Evolutionary conservation across 2,797 vertebrate species (phyloP).

Genomic region (Anomalospiza imberbis): DNA sequence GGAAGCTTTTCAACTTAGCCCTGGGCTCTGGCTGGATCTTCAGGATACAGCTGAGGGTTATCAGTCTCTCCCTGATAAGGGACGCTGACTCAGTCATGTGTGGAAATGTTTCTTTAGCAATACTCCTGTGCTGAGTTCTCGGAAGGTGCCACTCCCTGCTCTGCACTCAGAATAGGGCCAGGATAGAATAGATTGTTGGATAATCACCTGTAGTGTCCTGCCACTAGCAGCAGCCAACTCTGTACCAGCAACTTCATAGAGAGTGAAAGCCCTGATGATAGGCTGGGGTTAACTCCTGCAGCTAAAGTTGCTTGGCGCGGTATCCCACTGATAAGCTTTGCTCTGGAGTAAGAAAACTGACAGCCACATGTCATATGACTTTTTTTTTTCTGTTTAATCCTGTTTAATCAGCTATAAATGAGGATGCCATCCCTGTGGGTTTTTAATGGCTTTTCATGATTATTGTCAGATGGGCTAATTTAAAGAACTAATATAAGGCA

Average conservation of each 20-base stretch:
- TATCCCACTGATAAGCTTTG: neutral
- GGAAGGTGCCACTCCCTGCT: neutral
- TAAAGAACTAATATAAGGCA: neutral
- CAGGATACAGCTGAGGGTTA: neutral
- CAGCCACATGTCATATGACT: neutral
- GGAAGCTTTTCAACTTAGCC: slow-evolving; percentile 12
- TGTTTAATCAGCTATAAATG: slow-evolving; percentile 1
- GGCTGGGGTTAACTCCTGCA: neutral
- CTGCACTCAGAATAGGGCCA: neutral
- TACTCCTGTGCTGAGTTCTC: neutral
- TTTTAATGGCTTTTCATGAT: neutral
- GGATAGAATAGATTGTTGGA: neutral
- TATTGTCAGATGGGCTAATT: neutral
- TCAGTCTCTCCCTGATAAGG: neutral
- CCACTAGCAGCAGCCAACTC: neutral
- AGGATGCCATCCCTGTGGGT: neutral
- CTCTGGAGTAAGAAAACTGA: neutral
- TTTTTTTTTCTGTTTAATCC: neutral
- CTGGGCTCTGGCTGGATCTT: neutral
- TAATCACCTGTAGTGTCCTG: neutral
- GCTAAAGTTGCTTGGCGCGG: rapidly evolving
- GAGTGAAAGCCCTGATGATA: neutral
- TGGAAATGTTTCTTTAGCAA: neutral
- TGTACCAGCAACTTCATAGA: neutral
- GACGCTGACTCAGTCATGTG: neutral